Conservation (phyloP, 2,113 vertebrate species). For the Cryptotis parvus region DNA sequence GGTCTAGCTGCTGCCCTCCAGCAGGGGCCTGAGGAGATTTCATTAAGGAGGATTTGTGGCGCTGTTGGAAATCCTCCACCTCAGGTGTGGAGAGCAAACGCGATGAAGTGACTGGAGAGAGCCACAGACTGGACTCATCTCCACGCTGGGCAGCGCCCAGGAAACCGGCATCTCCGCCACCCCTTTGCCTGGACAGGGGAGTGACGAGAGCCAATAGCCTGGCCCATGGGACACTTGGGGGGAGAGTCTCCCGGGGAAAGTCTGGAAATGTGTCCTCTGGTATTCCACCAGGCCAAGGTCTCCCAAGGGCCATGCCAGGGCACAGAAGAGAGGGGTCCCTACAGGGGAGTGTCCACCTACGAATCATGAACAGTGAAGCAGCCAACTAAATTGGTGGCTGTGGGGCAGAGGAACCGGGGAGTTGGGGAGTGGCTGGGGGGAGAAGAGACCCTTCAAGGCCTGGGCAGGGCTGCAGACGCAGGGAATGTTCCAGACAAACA, state of each 20-base stretch:
- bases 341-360: neutral
- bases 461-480: neutral
- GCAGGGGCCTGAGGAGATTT: constrained; percentile 57
- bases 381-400: too few species aligned
- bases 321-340: neutral
- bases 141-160: neutral
- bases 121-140: neutral
- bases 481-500: neutral
- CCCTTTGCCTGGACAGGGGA: neutral
- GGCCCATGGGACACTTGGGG: neutral
- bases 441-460: neutral
- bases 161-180: neutral
- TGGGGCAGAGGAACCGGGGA: neutral
- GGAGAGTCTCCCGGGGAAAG: neutral
- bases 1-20: neutral
- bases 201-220: neutral
- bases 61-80: constrained; percentile 36
- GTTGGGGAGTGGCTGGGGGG: too few species aligned
- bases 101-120: constrained; percentile 50
- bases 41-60: constrained; percentile 73
- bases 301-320: neutral
- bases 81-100: constrained; percentile 54
- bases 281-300: neutral
- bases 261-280: neutral
- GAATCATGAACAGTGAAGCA: neutral